Evolutionary conservation across 2,888 invertebrate species (phyloP), one percentile per base, ranked within the genome.

Genomic region (Kryphioiulus occultus): DNA sequence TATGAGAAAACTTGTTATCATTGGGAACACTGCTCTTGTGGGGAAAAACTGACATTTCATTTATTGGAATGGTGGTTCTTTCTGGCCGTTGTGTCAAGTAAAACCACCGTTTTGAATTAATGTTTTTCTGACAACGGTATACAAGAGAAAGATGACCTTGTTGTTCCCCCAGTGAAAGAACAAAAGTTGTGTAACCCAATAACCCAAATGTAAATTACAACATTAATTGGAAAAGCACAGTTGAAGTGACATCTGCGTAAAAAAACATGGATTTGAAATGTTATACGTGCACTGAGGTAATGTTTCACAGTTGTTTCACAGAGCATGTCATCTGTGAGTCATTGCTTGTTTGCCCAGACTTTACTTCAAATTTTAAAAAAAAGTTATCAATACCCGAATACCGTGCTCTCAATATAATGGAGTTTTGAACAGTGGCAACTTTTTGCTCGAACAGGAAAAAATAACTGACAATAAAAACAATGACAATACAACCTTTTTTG

Each of bases 21-120:
- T 35, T 35, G 35, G 35, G 7, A 35, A 35, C 35, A 35, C 2
- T 35, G 35, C 3, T 35, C 35, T 35, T 35, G 35, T 35, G 3
- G 3, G 35, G 7, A 35, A 35, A 2, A 35, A 35, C 2, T 35
- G 35, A 10, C 15, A 44, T 12, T 44, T 12, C 44, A 44, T 9
- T 44, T 12, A 10, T 15, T 44, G 12, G 15, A 44, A 44, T 44
- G 3, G 44, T 9, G 3, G 9, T 5, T 39, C 10, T 9, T 12
- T 9, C n/a, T 32, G 19, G 15, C 32, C 82, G 4, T 83, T n/a
- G 9, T 42, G 19, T 82, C 82, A 42, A 83, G 44, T 78, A 0
- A 68, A 82, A 26, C 87, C 35, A 78, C 32, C 35, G 83, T 83
- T 83, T 83, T n/a, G 32, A 7, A 47, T n/a, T 53, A 12, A 53